These are phyloP conservation scores for Pocillopora damicornis DNA, from an alignment of 64 coral and sea anemone genomes.

Conservation along the genomic window DNA sequence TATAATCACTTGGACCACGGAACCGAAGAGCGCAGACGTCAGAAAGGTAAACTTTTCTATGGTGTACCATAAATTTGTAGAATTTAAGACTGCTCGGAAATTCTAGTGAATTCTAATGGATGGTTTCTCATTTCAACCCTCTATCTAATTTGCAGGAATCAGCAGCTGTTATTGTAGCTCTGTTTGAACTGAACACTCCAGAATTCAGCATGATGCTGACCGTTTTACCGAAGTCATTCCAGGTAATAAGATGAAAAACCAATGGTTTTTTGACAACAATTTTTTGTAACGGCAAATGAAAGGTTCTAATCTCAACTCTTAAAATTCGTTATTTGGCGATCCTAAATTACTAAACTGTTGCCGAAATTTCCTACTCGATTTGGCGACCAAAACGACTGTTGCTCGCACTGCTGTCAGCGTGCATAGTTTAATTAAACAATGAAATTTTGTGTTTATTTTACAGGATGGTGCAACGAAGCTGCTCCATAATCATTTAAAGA, in stretches of 20 bases:
- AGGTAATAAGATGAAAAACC: slow-evolving; percentile 41
- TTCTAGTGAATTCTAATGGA: not conserved
- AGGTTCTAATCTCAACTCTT: too few relatives aligned
- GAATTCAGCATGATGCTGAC: slow-evolving; percentile 98
- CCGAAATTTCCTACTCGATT: too few relatives aligned
- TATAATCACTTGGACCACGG: slow-evolving; percentile 96
- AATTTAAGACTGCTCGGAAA: not conserved
- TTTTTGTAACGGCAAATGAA: too few relatives aligned
- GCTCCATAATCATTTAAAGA: slow-evolving; percentile 93
- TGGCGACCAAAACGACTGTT: too few relatives aligned
- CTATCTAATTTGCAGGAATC: slow-evolving; percentile 65
- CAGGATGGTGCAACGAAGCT: slow-evolving; percentile 97
- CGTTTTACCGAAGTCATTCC: slow-evolving; percentile 93
- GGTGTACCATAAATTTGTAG: not conserved
- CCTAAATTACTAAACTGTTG: too few relatives aligned
- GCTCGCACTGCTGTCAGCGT: too few relatives aligned
- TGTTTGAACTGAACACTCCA: slow-evolving; percentile 97
- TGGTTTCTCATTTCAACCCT: not conserved
- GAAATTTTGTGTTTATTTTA: not conserved
- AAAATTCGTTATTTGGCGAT: too few relatives aligned
- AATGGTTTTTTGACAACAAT: too few relatives aligned
- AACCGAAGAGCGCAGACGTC: slow-evolving; percentile 96
- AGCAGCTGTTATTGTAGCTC: slow-evolving; percentile 88
- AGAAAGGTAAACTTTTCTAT: slow-evolving; percentile 64
- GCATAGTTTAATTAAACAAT: not conserved